A percentile compares a stretch with the other conserved stretches of the same genome.
These are phyloP conservation scores for Procambarus virginalis DNA, from an alignment of 1,140 invertebrate species.

Conservation along the genomic window DNA sequence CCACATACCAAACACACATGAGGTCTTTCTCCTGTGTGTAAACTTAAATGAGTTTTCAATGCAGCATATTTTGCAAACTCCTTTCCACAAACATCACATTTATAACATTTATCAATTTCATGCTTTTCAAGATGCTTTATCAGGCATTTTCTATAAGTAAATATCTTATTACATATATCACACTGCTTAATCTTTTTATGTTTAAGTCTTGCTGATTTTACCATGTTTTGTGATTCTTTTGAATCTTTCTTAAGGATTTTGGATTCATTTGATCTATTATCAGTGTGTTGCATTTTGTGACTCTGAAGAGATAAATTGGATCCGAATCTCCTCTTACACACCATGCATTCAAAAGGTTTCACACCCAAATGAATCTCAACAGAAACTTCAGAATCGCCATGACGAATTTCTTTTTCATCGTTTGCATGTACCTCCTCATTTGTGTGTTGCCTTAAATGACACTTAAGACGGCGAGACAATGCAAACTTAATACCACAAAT, in stretches of 20 bases:
- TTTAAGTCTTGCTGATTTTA: background rate
- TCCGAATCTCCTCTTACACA: background rate
- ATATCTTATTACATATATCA: background rate
- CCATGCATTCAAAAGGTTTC: background rate
- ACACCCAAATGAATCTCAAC: background rate
- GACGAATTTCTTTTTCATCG: background rate
- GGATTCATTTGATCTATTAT: background rate
- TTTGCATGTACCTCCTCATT: background rate
- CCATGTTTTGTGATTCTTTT: background rate
- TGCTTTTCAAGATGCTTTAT: background rate
- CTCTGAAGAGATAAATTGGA: background rate
- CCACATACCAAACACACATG: background rate
- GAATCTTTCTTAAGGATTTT: background rate
- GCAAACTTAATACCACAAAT: background rate
- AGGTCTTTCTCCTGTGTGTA: background rate
- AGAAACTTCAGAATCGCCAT: background rate
- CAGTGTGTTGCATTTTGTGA: slow-evolving; percentile 1
- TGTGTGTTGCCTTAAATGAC: background rate
- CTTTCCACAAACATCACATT: background rate
- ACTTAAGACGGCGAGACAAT: background rate
- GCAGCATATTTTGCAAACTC: background rate
- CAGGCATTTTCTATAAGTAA: too few relatives aligned
- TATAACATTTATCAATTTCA: background rate
- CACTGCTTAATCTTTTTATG: background rate
- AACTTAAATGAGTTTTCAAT: background rate